phyloP scores from a whole-genome alignment of 2,113 vertebrate genomes.

The Esox niger region DNA sequence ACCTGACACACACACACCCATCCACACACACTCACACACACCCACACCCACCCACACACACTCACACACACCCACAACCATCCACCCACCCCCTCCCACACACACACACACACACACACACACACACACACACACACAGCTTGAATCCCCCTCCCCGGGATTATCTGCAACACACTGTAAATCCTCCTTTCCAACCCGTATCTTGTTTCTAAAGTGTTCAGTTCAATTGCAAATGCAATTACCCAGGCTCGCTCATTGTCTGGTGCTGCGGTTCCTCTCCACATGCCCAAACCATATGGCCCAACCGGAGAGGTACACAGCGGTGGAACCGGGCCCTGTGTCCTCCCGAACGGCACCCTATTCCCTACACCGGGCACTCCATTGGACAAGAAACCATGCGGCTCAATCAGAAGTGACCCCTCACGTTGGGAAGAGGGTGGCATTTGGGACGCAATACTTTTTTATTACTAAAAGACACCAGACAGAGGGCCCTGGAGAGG shows the following conservation, averaged over 20 bases:
- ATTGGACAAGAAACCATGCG: too few species aligned
- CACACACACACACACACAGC: slow-evolving; percentile 32
- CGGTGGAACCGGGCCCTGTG: too few species aligned
- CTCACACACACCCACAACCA: too few species aligned
- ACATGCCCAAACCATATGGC: slow-evolving; percentile 59
- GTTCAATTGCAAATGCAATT: slow-evolving; percentile 63
- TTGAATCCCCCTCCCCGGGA: slow-evolving; percentile 45
- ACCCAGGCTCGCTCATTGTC: slow-evolving; percentile 46
- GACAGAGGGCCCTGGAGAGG: slow-evolving; percentile 38
- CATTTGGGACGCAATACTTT: too few species aligned
- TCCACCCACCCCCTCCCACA: too few species aligned
- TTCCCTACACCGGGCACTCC: too few species aligned
- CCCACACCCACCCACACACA: too few species aligned
- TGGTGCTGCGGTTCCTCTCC: slow-evolving; percentile 48
- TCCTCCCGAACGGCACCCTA: too few species aligned
- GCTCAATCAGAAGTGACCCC: too few species aligned
- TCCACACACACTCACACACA: too few species aligned
- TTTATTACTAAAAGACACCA: slow-evolving; percentile 38
- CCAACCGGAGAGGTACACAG: slow-evolving; percentile 38
- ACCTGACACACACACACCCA: background rate
- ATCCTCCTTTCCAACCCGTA: slow-evolving; percentile 40
- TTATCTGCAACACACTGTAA: slow-evolving; percentile 53
- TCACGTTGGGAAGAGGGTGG: too few species aligned
- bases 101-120: too few species aligned
- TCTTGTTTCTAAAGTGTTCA: slow-evolving; percentile 50